Percentiles rank a stretch among this genome's conserved stretches.
phyloP scores from a whole-genome alignment of 2,888 invertebrate species.

The Agriopis marginaria region DNA sequence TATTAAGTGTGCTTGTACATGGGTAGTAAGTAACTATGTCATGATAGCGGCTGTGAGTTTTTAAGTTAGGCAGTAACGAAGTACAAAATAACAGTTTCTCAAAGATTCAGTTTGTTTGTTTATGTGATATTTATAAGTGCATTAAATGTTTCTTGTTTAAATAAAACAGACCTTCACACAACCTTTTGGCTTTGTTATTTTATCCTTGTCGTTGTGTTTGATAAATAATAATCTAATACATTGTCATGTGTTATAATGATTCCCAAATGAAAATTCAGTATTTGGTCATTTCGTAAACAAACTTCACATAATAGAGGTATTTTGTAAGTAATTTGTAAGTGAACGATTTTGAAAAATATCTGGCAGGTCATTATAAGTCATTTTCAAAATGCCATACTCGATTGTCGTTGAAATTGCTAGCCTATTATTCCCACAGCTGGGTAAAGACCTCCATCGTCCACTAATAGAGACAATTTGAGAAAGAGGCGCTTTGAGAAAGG shows the following conservation, averaged over 20 bases:
- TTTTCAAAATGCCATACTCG: background rate
- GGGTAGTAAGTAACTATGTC: slow-evolving; percentile 6
- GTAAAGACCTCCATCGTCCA: no score
- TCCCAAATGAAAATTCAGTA: background rate
- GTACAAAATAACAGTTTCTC: slow-evolving; percentile 16
- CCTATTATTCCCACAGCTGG: no score
- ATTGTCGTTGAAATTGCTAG: no score
- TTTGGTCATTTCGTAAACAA: background rate
- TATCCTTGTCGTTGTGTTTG: slow-evolving; percentile 25
- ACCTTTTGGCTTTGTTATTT: slow-evolving; percentile 27
- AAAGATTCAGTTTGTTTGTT: slow-evolving; percentile 20
- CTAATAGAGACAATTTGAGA: no score
- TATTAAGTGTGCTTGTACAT: background rate
- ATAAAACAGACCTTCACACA: slow-evolving; percentile 38
- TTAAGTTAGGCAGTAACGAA: slow-evolving; percentile 8
- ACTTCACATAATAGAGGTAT: background rate
- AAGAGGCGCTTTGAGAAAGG: no score
- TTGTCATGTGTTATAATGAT: slow-evolving; percentile 1
- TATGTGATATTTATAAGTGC: slow-evolving; percentile 15
- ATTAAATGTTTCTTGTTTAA: slow-evolving; percentile 22
- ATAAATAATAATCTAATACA: slow-evolving; percentile 5
- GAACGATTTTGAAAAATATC: background rate
- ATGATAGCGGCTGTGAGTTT: slow-evolving; percentile 35
- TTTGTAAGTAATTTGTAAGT: no score
- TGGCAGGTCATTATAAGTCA: background rate